Percentiles rank a stretch among this genome's conserved stretches.
Evolutionary conservation across 1,140 invertebrate species (phyloP).

Genomic region (Drosophila orena): DNA sequence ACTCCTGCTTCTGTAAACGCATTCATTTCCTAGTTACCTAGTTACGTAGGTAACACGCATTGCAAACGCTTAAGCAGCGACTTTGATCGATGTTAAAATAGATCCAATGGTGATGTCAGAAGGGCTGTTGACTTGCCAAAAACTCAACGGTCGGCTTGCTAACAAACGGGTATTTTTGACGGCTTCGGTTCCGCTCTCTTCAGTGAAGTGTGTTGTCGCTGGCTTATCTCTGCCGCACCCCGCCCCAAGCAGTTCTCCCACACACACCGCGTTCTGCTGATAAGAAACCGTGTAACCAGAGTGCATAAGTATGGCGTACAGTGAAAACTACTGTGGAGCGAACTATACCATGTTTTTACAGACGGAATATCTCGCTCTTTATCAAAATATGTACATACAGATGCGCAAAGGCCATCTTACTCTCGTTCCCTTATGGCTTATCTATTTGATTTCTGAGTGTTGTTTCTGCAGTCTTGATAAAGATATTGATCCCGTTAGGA

Average conservation of each 20-base stretch:
- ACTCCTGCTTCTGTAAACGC: too few species aligned
- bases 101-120: slow-evolving; percentile 30
- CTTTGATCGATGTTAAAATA: background rate
- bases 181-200: slow-evolving; percentile 11
- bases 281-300: slow-evolving; percentile 42
- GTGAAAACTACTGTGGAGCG: background rate
- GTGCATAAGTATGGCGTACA: slow-evolving; percentile 38
- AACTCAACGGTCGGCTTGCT: slow-evolving; percentile 25
- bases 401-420: too few species aligned
- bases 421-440: slow-evolving; percentile 45
- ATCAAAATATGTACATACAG: too few species aligned
- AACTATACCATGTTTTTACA: background rate
- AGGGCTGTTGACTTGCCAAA: slow-evolving; percentile 18
- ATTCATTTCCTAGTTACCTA: too few species aligned
- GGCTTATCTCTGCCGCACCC: slow-evolving; percentile 48
- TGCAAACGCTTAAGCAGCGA: background rate
- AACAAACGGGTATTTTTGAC: slow-evolving; percentile 58
- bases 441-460: slow-evolving; percentile 54
- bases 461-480: slow-evolving; percentile 19
- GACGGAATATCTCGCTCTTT: too few species aligned
- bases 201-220: slow-evolving; percentile 48
- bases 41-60: background rate
- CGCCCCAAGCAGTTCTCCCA: background rate
- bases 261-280: slow-evolving; percentile 33
- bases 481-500: slow-evolving; percentile 45